Base-by-base conservation (phyloP, 1,140 invertebrate genomes). In the Brachionus sp. region DNA sequence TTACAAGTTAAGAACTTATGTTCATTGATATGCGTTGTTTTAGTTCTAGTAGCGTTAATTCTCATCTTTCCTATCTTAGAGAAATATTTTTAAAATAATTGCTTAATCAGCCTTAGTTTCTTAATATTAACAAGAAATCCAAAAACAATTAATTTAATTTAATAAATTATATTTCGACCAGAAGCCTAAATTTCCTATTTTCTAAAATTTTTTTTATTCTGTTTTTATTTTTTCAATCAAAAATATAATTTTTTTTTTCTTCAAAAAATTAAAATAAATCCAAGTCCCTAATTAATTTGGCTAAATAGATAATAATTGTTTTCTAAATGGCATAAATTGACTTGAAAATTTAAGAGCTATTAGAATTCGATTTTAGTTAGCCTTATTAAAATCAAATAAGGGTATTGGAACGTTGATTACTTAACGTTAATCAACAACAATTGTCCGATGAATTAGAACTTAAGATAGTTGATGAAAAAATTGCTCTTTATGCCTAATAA, bases 101-200 rank as follows among this genome's bases (percentile, higher is more conserved):
- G 37, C 66, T 70, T 70, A 70, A 70, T 70, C 33, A 70, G 37
- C 66, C 35, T 70, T 70, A 16, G 35, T 37, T 70, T 70, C 35
- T 16, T 70, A 57, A 57, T 7, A 33, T 66, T 33, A 35, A 66
- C 33, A 66, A 66, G 10, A 66, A 37, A 33, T 66, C 33, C 29
- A 66, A 66, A 66, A 70, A 39, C 35, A 6, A 37, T 70, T 39
- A 16, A 70, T 9, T 70, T 39, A 16, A 37, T 35, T 3, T 57
- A 46, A n/a, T 66, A 3, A 33, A 66, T 66, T 25, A 33, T 66
- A 12, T 13, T 66, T 37, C 0, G n/a, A 66, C 29, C 29, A 66
- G 25, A 37, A 13, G 29, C 1, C 29, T 3, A 29, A 3, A 29
- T 29, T 29, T 29, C 29, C 29, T 29, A 1, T 29, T 29, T 29